Evolutionary conservation across 2,797 vertebrate genomes (phyloP), one percentile per base, ranked within the genome.

Genomic region (Cossypha dichroa): DNA sequence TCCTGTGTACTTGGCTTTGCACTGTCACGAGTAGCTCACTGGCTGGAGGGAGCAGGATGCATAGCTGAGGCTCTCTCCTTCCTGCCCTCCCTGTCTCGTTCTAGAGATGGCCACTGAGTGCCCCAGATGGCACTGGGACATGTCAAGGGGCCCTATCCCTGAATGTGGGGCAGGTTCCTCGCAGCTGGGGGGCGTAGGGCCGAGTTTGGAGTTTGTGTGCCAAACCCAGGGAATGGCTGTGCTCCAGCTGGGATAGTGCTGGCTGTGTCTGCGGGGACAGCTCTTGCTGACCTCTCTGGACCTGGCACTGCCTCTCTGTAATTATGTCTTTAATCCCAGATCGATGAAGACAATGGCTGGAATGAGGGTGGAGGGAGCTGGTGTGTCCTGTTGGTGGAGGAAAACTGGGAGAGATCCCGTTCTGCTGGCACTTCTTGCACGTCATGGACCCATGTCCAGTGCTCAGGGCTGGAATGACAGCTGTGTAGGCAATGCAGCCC

Each of bases 111-210:
- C 29, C 26, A 1, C 20, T 4, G 29, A 64, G 10, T 52, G 51
- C 41, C 46, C 33, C 0, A 2, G 2, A 16, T 4, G 19, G 34
- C 38, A 5, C 0, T 0, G 2, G 56, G 49, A 33, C 2, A 4
- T 0, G 1, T 46, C 1, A 15, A 28, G 56, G 45, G 59, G 43
- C 11, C 36, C 29, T 34, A 15, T 56, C 52, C 48, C 48, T 23
- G 19, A 22, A 2, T 10, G 14, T 55, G 72, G 31, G 43, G 64
- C 72, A 25, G 41, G 5, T 69, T 31, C 7, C 22, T 28, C 9
- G 2, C 31, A 14, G 34, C 28, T 22, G 28, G 15, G 33, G 28
- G 18, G 4, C 0, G 1, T 13, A 12, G 8, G 72, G 59, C 58
- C 2, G 14, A 29, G 64, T 29, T 25, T 28, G 54, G 62, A 38